phyloP scores from a whole-genome alignment of 2,888 invertebrate genomes.

The Iselma pallidipennis region DNA sequence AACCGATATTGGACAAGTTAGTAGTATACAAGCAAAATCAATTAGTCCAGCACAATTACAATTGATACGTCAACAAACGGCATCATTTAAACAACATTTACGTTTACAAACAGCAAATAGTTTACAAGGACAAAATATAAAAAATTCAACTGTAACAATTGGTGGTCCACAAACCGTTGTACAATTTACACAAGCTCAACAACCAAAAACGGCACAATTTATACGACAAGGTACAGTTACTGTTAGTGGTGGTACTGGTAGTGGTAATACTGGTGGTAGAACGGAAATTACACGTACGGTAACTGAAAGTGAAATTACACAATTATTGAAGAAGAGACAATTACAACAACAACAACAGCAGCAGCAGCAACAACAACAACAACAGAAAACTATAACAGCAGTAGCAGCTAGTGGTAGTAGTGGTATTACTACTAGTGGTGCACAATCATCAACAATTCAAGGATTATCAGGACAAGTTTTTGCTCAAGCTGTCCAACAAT shows the following conservation, averaged over 20 bases:
- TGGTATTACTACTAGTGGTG: no score
- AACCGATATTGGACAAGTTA: constrained; percentile 39
- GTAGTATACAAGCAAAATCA: constrained; percentile 57
- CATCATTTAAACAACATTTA: constrained; percentile 49
- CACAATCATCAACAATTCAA: constrained; percentile 47
- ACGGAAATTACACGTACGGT: constrained; percentile 53
- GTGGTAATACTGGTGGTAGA: constrained; percentile 49
- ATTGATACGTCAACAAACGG: constrained; percentile 63
- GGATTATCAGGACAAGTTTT: constrained; percentile 51
- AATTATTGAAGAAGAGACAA: constrained; percentile 57
- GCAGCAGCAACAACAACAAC: constrained; percentile 49
- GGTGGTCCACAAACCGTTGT: constrained; percentile 48
- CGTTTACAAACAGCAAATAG: constrained; percentile 46
- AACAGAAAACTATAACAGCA: constrained; percentile 40
- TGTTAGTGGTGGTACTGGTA: constrained; percentile 14
- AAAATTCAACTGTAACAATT: constrained; percentile 51
- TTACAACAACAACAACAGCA: constrained; percentile 45
- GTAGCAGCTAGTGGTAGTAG: constrained; percentile 42
- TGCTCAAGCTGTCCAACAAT: constrained; percentile 57
- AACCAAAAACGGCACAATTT: constrained; percentile 44
- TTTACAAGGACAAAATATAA: constrained; percentile 41
- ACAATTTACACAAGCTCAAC: constrained; percentile 53
- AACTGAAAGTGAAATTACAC: constrained; percentile 61
- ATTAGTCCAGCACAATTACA: constrained; percentile 63
- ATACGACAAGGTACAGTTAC: constrained; percentile 50